Conservation (phyloP, 2,888 invertebrate species). For the Camponotus fellah region DNA sequence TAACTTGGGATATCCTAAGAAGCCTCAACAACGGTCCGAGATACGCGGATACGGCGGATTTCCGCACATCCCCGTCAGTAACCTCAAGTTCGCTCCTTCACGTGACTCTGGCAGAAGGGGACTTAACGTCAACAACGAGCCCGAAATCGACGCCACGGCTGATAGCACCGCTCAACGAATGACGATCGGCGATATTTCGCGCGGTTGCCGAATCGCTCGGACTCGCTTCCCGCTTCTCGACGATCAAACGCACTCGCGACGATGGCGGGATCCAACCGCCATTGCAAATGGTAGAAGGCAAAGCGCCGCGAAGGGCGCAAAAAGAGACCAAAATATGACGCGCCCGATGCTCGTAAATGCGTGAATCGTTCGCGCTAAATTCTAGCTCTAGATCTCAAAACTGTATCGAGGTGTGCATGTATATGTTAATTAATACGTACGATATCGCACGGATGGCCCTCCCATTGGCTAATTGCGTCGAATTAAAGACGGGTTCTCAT, state of each 20-base stretch:
- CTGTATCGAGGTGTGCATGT: no score
- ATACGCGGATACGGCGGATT: not conserved
- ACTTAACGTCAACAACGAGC: not conserved
- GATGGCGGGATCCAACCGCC: not conserved
- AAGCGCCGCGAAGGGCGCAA: constrained; percentile 13
- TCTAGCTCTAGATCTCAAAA: no score
- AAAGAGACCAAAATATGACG: constrained; percentile 30
- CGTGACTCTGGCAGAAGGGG: not conserved
- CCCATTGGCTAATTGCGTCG: not conserved
- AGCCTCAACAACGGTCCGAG: not conserved
- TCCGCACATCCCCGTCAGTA: not conserved
- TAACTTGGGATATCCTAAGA: not conserved
- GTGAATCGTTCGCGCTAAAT: not conserved
- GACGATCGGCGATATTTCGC: no score
- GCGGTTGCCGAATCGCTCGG: not conserved
- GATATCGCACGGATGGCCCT: no score
- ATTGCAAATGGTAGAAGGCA: not conserved
- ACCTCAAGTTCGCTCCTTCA: not conserved
- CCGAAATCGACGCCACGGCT: not conserved
- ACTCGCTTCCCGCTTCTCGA: not conserved
- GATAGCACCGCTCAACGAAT: not conserved
- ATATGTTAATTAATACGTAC: no score
- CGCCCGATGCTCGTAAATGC: not conserved
- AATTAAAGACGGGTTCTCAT: not conserved
- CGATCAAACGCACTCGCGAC: not conserved